These are phyloP conservation scores for Rutilus rutilus DNA, from an alignment of 2,113 vertebrate species.

Conservation along the genomic window DNA sequence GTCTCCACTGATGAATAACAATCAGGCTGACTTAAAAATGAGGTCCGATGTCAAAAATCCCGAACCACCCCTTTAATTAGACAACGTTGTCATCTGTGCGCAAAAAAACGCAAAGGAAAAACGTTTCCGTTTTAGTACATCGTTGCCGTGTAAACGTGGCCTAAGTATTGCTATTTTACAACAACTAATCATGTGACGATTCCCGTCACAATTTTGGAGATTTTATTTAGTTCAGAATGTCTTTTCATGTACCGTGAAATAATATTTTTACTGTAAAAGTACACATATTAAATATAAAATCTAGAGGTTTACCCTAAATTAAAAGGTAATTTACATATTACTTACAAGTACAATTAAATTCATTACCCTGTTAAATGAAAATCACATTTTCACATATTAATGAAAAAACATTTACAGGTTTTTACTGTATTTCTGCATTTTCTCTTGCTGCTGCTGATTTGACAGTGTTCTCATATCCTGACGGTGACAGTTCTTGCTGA, in stretches of 20 bases:
- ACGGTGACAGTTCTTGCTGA: slow-evolving; percentile 9
- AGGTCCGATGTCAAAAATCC: too few species aligned
- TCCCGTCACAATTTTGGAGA: not conserved
- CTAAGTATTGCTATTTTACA: not conserved
- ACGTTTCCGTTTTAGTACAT: too few species aligned
- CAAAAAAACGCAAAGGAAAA: too few species aligned
- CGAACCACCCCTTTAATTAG: too few species aligned
- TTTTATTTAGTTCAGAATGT: not conserved
- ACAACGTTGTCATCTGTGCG: too few species aligned
- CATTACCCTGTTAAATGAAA: not conserved
- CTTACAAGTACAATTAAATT: not conserved
- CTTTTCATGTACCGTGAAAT: not conserved
- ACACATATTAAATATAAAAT: not conserved
- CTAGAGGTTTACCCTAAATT: not conserved
- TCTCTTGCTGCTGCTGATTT: slow-evolving; percentile 51
- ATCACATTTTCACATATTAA: not conserved
- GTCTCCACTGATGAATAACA: too few species aligned
- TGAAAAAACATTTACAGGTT: not conserved
- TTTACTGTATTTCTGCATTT: not conserved
- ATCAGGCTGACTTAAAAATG: too few species aligned
- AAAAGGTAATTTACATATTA: not conserved
- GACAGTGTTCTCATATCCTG: slow-evolving; percentile 39
- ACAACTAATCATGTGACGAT: not conserved
- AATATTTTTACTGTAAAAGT: not conserved
- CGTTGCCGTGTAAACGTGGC: too few species aligned